Evolutionary conservation across 2,888 invertebrate species (phyloP), one percentile per base, ranked within the genome.

Genomic region (Oasisia sp.): DNA sequence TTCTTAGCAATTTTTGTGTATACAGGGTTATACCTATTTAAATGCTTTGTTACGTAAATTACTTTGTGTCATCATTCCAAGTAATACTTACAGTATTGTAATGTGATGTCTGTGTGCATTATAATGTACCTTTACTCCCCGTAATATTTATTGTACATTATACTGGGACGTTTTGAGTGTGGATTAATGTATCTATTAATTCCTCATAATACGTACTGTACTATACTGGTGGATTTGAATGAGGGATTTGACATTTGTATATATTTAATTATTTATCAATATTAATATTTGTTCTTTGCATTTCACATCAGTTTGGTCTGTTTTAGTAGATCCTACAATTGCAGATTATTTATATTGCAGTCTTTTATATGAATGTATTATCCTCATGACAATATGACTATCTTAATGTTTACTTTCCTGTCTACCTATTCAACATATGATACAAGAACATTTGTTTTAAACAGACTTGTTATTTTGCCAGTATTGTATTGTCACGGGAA

Each of bases 321-420:
- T 27, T 32, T 32, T 90, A 38, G 90, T 38, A 14, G 38, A 19
- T 27, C 8, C 32, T 90, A 1, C 14, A 38, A 44, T 32, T 90
- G 11, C 11, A 32, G 11, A 89, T 14, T 1, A 38, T 91, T 90
- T 44, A 44, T 50, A 89, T 93, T 93, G 50, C 14, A 12, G 14
- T 50, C 14, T 14, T 50, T 50, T 8, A 50, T 5, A 12, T 14
- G 9, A 74, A 74, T 19, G 7, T 74, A 3, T 27, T 74, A 27
- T 27, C 2, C 27, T 74, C 7, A 74, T 74, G 19, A 74, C n/a
- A 74, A 27, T 74, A 74, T 27, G 74, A 19, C 27, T 74, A 27
- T 27, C 74, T 74, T 74, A 74, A 27, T 7, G 27, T 5, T 74
- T 2, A 74, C 19, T 74, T 74, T 74, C 7, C 19, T 19, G 27